phyloP scores from a whole-genome alignment of 2,113 vertebrate species.

The Pelvicachromis taeniatus region DNA sequence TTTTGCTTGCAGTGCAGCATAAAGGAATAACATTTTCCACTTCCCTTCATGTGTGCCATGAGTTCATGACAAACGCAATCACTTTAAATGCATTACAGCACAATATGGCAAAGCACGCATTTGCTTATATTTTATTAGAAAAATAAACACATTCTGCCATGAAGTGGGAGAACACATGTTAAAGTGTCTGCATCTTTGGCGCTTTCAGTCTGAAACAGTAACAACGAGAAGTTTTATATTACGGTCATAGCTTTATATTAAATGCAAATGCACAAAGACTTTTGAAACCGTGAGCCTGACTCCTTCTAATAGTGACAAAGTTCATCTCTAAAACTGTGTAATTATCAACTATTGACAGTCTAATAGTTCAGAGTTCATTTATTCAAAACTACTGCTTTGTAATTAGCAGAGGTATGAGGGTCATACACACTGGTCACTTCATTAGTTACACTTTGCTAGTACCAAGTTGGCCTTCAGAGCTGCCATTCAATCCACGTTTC shows the following conservation, averaged over 20 bases:
- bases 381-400: background rate
- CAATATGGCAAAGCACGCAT: background rate
- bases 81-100: background rate
- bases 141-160: background rate
- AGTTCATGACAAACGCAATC: background rate
- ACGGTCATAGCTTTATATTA: background rate
- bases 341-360: background rate
- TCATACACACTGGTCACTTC: background rate
- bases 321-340: background rate
- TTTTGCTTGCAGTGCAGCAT: background rate
- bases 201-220: accelerated
- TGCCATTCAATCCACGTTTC: no score
- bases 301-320: background rate
- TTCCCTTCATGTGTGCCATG: background rate
- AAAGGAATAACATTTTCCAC: background rate
- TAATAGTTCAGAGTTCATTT: background rate
- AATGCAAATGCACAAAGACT: background rate
- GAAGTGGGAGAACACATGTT: background rate
- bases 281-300: background rate
- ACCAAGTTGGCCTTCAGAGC: background rate
- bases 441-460: background rate
- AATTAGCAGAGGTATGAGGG: background rate
- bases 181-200: background rate
- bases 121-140: background rate
- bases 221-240: background rate